Evolutionary conservation across 2,888 invertebrate species (phyloP).

Genomic region (Rhyacophila evoluta): DNA sequence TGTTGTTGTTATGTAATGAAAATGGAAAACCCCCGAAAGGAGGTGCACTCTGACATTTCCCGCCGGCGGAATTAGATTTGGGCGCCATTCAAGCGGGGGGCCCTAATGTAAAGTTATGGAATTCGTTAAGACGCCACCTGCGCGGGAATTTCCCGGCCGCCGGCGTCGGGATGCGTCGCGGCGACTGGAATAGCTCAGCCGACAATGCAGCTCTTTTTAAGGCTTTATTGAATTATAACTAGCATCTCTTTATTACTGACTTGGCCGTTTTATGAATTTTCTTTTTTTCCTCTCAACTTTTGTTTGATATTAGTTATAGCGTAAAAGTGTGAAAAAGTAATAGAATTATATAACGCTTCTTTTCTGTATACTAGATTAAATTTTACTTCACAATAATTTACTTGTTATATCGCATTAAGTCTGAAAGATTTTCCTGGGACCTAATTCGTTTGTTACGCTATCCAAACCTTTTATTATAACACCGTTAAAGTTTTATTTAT

Average conservation of each 20-base stretch:
- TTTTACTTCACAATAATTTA: too few relatives aligned
- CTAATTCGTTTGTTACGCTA: too few relatives aligned
- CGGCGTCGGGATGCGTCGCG: background rate
- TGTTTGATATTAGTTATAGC: too few relatives aligned
- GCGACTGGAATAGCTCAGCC: background rate
- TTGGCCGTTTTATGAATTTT: too few relatives aligned
- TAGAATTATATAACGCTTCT: too few relatives aligned
- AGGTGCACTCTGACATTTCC: constrained; percentile 42
- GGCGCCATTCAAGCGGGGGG: constrained; percentile 28
- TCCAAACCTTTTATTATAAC: too few relatives aligned
- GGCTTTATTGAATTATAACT: background rate
- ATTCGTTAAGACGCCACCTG: constrained; percentile 46
- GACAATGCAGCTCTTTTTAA: background rate
- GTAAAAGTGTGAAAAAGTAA: too few relatives aligned
- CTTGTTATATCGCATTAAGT: too few relatives aligned
- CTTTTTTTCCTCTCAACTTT: too few relatives aligned
- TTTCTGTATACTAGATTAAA: too few relatives aligned
- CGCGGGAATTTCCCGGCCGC: background rate
- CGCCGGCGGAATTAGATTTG: background rate
- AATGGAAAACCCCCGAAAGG: background rate
- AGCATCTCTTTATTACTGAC: background rate
- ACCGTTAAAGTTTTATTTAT: too few relatives aligned
- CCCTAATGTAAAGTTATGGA: constrained; percentile 48
- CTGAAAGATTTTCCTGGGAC: too few relatives aligned
- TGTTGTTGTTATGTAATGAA: background rate